Base-by-base conservation (phyloP, 1,140 invertebrate genomes). In the Meloidogyne exigua region DNA sequence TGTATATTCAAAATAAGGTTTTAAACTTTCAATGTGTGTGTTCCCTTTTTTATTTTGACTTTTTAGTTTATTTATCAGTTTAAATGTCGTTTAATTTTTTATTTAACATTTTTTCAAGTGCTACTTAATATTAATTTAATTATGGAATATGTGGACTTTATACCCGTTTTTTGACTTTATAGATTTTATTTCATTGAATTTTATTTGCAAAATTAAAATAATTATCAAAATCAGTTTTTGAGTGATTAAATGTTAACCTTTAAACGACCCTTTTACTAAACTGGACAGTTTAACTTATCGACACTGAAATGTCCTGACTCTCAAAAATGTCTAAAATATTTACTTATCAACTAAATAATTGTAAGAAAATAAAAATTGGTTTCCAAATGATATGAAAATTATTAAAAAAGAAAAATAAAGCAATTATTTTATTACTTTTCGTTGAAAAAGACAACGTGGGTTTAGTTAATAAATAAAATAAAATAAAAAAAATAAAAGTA, bases 361-460 rank as follows among this genome's bases (percentile, higher is more conserved):
- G n/a, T n/a, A n/a, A n/a, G n/a, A n/a, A n/a, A n/a, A n/a, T n/a
- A n/a, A 57, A 7, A n/a, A 18, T 57, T 4, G 44, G 7, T n/a
- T 49, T 18, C 28, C 28, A 39, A 39, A 39, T 10, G 18, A n/a
- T 57, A 49, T 18, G 18, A n/a, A n/a, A 15, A 5, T 9, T 18
- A 57, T n/a, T 2, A 18, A 49, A 49, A 49, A 18, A 18, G 5
- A 57, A 15, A 44, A 44, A 44, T 18, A 44, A 44, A 44, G 42
- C 42, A 44, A 44, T 44, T 44, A 44, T 44, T 44, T 44, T 44
- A 44, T 44, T 44, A 57, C 18, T 57, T 57, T 57, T 57, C 49
- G 49, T 57, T 57, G 49, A 44, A 57, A 57, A n/a, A 57, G 49
- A n/a, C 49, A 57, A 57, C 49, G 49, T 57, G 49, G 49, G 49